Base-by-base conservation (phyloP, 2,797 vertebrate genomes). In the Enteromius trimaculatus region DNA sequence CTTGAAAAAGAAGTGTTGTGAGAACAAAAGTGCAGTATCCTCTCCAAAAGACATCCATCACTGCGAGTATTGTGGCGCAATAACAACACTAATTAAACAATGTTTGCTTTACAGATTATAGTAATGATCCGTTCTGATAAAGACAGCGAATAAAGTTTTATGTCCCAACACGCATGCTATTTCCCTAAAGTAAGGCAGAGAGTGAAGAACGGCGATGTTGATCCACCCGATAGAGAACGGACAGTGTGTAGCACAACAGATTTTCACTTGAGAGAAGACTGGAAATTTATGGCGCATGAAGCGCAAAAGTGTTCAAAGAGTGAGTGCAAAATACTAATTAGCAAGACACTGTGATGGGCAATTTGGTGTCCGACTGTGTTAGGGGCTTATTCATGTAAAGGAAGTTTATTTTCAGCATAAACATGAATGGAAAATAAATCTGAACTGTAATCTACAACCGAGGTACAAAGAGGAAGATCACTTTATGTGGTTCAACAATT, bases 281-380 rank as follows among this genome's bases (percentile, higher is more conserved):
- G 23, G 31, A 68, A 44, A 86, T 88, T 86, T 83, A 87, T 86
- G 49, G 62, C 72, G 83, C 65, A 49, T 62, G 71, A 75, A 78
- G 85, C 3, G 58, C 39, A 86, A 79, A 87, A 77, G 71, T 65
- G 68, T 71, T 75, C 23, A 83, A 81, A 42, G 69, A 81, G 49
- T 84, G 79, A 60, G 78, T 62, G 58, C 62, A 82, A 85, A 89
- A 89, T 88, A 86, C 86, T 88, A 89, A 89, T 85, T 37, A 86
- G 80, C 70, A 42, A 82, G 31, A 82, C 21, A 86, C 72, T 68
- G 83, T 79, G 26, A 81, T 66, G 51, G 76, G 49, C 26, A 83
- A 79, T 81, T 85, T 84, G 79, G 69, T 60, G 76, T 10, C 10
- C 69, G 44, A 65, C 26, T 47, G 26, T 70, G 75, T 70, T 55